Evolutionary conservation across 1,140 invertebrate genomes (phyloP), one percentile per base, ranked within the genome.

Genomic region (Saccostrea glomerata): DNA sequence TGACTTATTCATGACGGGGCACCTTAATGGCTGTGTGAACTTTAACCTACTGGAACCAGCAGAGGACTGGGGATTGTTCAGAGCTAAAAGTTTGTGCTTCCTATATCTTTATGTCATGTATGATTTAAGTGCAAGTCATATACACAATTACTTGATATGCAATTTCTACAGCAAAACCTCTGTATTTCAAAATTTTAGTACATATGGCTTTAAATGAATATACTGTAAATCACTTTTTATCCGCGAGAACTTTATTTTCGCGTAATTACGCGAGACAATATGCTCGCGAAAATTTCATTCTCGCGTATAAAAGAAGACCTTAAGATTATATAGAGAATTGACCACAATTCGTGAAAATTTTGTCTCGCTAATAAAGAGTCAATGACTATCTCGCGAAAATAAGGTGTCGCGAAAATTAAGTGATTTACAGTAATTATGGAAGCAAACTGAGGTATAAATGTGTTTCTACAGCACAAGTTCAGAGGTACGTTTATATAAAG

Each of bases 1-100:
- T 82, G 66, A 88, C 15, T 88, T 86, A 6, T 90, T 94, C 77
- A 66, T 94, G 88, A 92, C 92, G 70, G 94, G 91, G 3, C 92
- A 94, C 89, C 82, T 90, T 13, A 91, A 90, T 90, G 94, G 94
- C 12, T 86, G 85, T 88, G 87, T 94, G 2, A 92, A 91, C 58
- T 89, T 91, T n/a, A 88, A 93, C 86, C 54, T 36, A 2, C 84
- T 94, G 36, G 91, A 92, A 60, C 85, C 86, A 83, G 90, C 90
- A 20, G 92, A 89, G n/a, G 93, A 94, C 83, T 84, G 86, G 47
- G 93, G 93, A 11, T 86, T 92, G 4, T 70, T 90, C 85, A 93
- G 91, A 87, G 82, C 90, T 36, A 92, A 91, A 89, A 86, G 93
- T 94, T 86, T 89, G 90, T 90, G 23, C 83, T 15, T 15, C 17